These are phyloP conservation scores for Spongilla lacustris DNA, from an alignment of 37 sponge, comb jelly and placozoan species.

Conservation along the genomic window DNA sequence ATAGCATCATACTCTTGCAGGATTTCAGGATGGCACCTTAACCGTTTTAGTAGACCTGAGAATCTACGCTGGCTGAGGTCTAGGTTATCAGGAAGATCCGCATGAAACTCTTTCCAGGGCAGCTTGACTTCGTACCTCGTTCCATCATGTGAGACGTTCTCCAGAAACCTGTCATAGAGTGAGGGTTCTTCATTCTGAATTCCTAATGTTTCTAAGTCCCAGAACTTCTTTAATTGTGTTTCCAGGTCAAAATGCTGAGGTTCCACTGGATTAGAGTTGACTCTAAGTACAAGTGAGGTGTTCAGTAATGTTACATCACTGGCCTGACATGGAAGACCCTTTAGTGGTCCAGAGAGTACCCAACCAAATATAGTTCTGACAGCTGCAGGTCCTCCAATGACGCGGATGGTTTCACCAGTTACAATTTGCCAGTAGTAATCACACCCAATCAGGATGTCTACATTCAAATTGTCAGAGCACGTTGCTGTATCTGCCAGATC, in stretches of 20 bases:
- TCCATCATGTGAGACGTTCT: constrained; percentile 11
- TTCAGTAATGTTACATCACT: neutral
- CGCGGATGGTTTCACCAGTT: constrained; percentile 20
- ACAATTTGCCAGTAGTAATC: neutral
- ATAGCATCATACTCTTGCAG: constrained; percentile 38
- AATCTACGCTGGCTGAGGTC: constrained; percentile 32
- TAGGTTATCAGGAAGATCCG: constrained; percentile 20
- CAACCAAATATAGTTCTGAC: constrained; percentile 15
- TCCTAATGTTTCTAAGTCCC: constrained; percentile 47
- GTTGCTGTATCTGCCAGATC: constrained; percentile 21
- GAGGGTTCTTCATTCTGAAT: neutral
- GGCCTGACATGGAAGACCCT: neutral
- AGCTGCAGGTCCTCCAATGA: constrained; percentile 8
- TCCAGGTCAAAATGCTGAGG: neutral
- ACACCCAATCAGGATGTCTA: constrained; percentile 36
- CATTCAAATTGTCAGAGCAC: constrained; percentile 2
- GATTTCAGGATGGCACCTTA: constrained; percentile 25
- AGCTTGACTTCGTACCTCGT: constrained; percentile 40
- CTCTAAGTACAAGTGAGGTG: constrained; percentile 8
- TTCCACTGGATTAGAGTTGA: neutral
- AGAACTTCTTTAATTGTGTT: constrained; percentile 3
- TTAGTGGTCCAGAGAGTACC: constrained; percentile 36
- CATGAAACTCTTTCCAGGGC: constrained; percentile 49
- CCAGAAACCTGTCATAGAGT: constrained; percentile 21
- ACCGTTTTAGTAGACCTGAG: constrained; percentile 16